A percentile compares a stretch with the other conserved stretches of the same genome.
Evolutionary conservation across 2,113 vertebrate species (phyloP).

Genomic region (Malaclemys terrapin): DNA sequence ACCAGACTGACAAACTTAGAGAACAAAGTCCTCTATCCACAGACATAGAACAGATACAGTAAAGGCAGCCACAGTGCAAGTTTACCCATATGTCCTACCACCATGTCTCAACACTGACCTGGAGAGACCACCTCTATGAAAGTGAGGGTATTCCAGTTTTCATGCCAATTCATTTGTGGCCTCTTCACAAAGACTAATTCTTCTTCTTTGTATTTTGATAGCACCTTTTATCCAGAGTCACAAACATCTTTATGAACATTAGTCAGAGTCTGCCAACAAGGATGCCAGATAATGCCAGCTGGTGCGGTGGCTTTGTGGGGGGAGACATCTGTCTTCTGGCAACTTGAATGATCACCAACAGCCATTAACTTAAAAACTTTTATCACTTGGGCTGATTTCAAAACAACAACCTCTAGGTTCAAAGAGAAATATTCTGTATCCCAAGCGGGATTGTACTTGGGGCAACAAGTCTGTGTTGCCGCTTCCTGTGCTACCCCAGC

Average conservation of each 20-base stretch:
- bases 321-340: slow-evolving; percentile 27
- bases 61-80: background rate
- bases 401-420: background rate
- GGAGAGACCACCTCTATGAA: background rate
- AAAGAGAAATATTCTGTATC: background rate
- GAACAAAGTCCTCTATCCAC: background rate
- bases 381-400: background rate
- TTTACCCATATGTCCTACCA: slow-evolving; percentile 16
- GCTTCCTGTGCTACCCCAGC: too few relatives aligned
- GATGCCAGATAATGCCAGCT: slow-evolving; percentile 17
- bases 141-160: background rate
- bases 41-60: accelerated
- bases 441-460: background rate
- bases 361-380: background rate
- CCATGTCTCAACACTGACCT: accelerated
- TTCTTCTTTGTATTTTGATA: slow-evolving; percentile 22
- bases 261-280: background rate
- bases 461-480: too few relatives aligned
- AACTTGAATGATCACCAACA: background rate
- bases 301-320: background rate
- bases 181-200: slow-evolving; percentile 24
- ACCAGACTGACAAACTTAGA: background rate
- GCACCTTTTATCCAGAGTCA: slow-evolving; percentile 2
- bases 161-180: background rate
- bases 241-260: slow-evolving; percentile 3